phyloP scores from a whole-genome alignment of 2,113 vertebrate species.

The Corvus moneduloides region DNA sequence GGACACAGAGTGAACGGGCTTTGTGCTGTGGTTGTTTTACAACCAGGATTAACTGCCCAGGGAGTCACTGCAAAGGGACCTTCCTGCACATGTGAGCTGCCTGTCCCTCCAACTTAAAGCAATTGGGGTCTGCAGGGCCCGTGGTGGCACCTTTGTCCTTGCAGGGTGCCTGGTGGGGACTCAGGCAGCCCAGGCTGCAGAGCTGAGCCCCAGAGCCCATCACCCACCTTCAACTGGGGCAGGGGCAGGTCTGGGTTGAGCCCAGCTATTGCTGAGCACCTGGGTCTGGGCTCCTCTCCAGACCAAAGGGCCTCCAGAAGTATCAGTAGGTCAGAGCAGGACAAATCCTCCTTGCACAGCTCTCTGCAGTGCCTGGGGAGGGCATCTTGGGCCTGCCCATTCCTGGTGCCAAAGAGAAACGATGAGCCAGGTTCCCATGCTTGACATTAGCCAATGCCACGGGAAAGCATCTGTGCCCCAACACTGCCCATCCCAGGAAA shows the following conservation, averaged over 20 bases:
- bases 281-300: not conserved
- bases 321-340: not conserved
- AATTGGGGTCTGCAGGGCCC: not conserved
- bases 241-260: not conserved
- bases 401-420: not conserved
- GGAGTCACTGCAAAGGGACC: not conserved
- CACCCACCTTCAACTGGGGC: not conserved
- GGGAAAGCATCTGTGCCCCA: not conserved
- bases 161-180: not conserved
- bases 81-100: not conserved
- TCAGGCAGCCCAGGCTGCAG: not conserved
- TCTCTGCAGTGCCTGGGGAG: not conserved
- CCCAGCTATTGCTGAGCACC: not conserved
- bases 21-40: not conserved
- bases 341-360: not conserved
- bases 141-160: not conserved
- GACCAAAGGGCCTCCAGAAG: not conserved
- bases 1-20: accelerated
- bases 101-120: not conserved
- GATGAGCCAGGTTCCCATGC: not conserved
- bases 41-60: not conserved
- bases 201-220: not conserved
- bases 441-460: accelerated
- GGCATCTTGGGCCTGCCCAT: not conserved
- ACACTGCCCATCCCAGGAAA: not conserved